Evolutionary conservation across 2,888 invertebrate species (phyloP), one percentile per base, ranked within the genome.

Genomic region (Steinernema scapterisci): DNA sequence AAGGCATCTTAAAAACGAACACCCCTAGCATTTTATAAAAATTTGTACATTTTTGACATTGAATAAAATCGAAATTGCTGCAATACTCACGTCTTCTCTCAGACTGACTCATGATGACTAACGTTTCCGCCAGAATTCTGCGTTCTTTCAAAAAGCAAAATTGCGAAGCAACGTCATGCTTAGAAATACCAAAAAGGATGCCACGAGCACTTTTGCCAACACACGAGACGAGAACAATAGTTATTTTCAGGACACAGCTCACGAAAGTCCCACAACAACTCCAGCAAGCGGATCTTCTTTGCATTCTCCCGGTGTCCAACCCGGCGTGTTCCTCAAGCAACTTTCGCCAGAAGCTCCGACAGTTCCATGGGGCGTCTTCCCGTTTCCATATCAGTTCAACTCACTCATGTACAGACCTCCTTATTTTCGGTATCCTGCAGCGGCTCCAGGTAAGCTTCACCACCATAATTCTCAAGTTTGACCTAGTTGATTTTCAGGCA

Each of bases 351-450:
- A 63, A 27, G 25, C 31, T 3, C 16, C 27, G 1, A 9, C 38
- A 9, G 38, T 38, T 9, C 63, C 63, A 9, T 63, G 63, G 63
- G 27, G 31, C 38, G 63, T 63, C 6, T 63, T 63, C 19, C 27
- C 63, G 11, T 63, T 63, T 31, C 63, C 63, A 19, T 63, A 63
- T 31, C 63, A 63, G 63, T 31, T 63, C 48, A 48, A 48, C 19
- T 19, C 48, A 19, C 48, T 48, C 63, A 27, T 63, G 31, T 63
- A 63, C 19, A 9, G 63, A 31, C 63, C 63, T 25, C 63, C 63
- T 9, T 63, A 63, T 13, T 63, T 63, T 31, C 63, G 63, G 5
- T 63, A 63, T 63, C 63, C 63, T 2, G 16, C 27, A 7, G 63
- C 63, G 7, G 63, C 63, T 63, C 31, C 27, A 63, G 63, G 63